Evolutionary conservation across 37 sponge, comb jelly and placozoan species (phyloP), one percentile per base, ranked within the genome.

Genomic region (Beroe forskalii): DNA sequence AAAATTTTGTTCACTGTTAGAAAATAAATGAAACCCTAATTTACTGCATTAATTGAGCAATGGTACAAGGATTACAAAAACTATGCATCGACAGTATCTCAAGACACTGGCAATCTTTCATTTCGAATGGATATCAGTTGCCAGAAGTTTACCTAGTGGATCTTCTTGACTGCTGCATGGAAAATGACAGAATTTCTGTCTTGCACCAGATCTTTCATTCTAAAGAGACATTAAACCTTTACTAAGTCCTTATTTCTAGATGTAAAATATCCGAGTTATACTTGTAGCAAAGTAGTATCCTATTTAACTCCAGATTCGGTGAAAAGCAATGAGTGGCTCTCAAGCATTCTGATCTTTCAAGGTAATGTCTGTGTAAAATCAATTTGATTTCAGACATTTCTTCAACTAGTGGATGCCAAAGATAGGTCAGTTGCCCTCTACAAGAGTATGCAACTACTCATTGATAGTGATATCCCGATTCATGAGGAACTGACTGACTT

Each of bases 121-220:
- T 33, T 6, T 14, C 33, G 2, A 35, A 14, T 32, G 38, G 32
- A 69, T 69, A 33, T 37, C 27, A 27, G 1, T 32, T 69, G 6
- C 72, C 72, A 36, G 38, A 69, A 37, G 19, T 32, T 36, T 69
- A 35, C 32, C 39, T 69, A 12, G 19, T 36, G 2, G 72, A 69
- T 32, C 32, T 69, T 17, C 72, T 69, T 27, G 72, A 69, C 28
- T 69, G 72, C 39, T 69, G 72, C 32, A 32, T 69, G 32, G 72
- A 69, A 69, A 36, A 69, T 32, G 32, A 69, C 1, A 19, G 32
- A 6, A 69, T 69, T 14, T 33, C 39, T 33, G 32, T 69, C 38
- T 14, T 69, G 1, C 72, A 69, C 38, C 72, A 69, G 38, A 32
- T 69, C 19, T 32, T 69, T 17, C 72, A 17, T 12, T 48, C 55